Evolutionary conservation across 2,888 invertebrate genomes (phyloP), one percentile per base, ranked within the genome.

Genomic region (Saturnia pavonia): DNA sequence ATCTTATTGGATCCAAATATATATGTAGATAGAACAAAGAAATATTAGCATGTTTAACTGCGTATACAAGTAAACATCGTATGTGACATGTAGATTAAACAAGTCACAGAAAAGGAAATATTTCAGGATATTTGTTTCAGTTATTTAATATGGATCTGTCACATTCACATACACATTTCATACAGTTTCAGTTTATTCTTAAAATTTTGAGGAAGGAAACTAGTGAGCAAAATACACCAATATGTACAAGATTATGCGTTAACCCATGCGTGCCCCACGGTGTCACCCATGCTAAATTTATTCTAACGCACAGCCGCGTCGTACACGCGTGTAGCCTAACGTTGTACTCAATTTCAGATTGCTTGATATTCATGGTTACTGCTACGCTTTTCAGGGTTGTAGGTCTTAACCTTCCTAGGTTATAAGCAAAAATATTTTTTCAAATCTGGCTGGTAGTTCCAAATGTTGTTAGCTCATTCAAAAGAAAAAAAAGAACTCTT

Each of bases 81-180:
- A 48, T 22, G 22, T 9, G 0, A 22, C 7, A 54, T 11, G 22
- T 54, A 22, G 9, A 22, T 22, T 54, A 22, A 54, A 54, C 22
- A 9, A 54, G 16, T 48, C 19, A 48, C 19, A 19, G 48, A 19
- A 54, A 11, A 22, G n/a, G 9, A n/a, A 8, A 22, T 79, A 80
- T 77, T 74, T 73, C 65, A 72, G 72, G 74, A 80, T 78, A 78
- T 82, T 84, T 81, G 78, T 84, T 81, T 78, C 11, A 80, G 80
- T 78, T 80, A 76, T 78, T 83, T 80, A 79, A 77, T 78, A 82
- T 76, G 73, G 74, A 80, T 76, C 75, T 76, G 72, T 74, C 69
- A 77, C 74, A 78, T 76, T 81, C 79, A 77, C 77, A 79, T 80
- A 74, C 74, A n/a, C n/a, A n/a, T 72, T 70, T 73, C 74, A 71